phyloP scores from a whole-genome alignment of 2,797 vertebrate genomes.

The Mionectes olivaceus region DNA sequence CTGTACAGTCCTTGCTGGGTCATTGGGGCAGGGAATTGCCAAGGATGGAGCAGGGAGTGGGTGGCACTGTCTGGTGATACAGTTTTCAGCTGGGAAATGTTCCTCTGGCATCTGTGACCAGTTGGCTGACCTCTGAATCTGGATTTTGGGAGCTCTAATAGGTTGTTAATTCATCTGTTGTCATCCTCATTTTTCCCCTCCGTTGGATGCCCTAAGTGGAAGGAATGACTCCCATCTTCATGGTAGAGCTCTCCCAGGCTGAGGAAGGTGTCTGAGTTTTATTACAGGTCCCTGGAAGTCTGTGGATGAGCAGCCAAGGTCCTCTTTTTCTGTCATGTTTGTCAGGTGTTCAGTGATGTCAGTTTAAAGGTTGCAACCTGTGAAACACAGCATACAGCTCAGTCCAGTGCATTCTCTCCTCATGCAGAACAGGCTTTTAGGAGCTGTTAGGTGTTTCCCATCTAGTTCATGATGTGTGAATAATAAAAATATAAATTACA shows the following conservation, averaged over 20 bases:
- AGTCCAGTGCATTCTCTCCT: fast-evolving
- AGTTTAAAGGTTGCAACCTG: background rate
- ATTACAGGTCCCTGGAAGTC: fast-evolving
- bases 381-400: background rate
- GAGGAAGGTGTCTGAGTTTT: background rate
- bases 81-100: background rate
- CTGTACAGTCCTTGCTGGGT: fast-evolving
- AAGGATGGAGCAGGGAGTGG: fast-evolving
- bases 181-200: background rate
- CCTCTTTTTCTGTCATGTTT: background rate
- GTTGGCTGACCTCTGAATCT: background rate
- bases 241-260: background rate
- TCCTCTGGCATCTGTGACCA: background rate
- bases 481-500: background rate
- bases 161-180: background rate
- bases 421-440: fast-evolving
- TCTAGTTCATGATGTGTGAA: background rate
- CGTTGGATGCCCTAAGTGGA: background rate
- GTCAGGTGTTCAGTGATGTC: background rate
- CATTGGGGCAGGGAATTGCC: background rate
- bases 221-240: background rate
- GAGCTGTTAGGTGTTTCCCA: background rate
- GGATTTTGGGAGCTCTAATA: background rate
- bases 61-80: background rate
- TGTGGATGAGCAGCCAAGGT: background rate